Evolutionary conservation across 1,140 invertebrate genomes (phyloP), one percentile per base, ranked within the genome.

Genomic region (Drosophila tani): DNA sequence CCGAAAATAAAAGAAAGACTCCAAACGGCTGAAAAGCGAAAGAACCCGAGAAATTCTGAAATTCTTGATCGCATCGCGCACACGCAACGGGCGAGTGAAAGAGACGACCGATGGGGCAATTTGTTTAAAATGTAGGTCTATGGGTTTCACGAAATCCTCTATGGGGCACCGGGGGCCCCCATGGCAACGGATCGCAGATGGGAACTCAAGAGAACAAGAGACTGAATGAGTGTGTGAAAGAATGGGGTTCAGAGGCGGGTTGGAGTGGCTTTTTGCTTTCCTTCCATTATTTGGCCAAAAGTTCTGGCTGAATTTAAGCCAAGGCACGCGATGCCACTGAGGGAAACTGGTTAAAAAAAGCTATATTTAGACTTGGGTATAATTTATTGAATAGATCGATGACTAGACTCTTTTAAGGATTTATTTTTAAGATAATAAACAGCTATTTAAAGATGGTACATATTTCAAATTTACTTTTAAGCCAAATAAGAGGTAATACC

Each of bases 81-180:
- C 58, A 81, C 40, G 69, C 57, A 51, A 74, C 41, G 32, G 15
- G 57, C 40, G 38, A 64, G 53, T n/a, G 50, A 55, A 12, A 64
- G 64, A 79, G 62, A 82, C 29, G 19, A 4, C 11, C 24, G 45
- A 40, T 40, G 40, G 65, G 80, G 88, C 77, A 91, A 91, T 91
- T 91, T 91, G 87, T 91, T 91, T 91, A 88, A 91, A 91, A 91
- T 91, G 87, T 91, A 91, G 87, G 87, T 91, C 82, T 91, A 85
- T 91, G 87, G 87, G 87, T 91, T 91, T 91, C 88, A 88, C 88
- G 81, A 91, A 91, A 82, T 74, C 63, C 65, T 69, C 81, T 81
- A 82, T 82, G 73, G 87, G 81, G 79, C 77, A 75, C 64, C 68
- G 53, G 40, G 50, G 43, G 45, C 49, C 53, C 70, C 68, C 74